These are phyloP conservation scores for Trachelus troglodyta DNA, from an alignment of 2,888 invertebrate species.

Conservation along the genomic window DNA sequence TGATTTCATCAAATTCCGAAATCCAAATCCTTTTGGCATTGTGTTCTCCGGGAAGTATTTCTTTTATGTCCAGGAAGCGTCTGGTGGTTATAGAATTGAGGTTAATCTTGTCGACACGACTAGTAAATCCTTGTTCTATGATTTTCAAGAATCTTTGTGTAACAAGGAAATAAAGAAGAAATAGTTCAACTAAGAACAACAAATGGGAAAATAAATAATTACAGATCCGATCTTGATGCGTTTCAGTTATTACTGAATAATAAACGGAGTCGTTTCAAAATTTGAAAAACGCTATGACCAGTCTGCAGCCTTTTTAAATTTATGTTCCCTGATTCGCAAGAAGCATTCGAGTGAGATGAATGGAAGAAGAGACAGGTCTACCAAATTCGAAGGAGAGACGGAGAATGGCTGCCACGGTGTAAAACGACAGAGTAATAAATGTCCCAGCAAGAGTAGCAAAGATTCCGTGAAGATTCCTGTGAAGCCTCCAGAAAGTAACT, in stretches of 20 bases:
- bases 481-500: slow-evolving; percentile 27
- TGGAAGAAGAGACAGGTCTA: slow-evolving; percentile 5
- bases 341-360: not conserved
- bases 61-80: not conserved
- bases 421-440: slow-evolving; percentile 1
- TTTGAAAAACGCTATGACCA: not conserved
- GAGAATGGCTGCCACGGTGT: not conserved
- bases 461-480: slow-evolving; percentile 20
- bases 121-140: not conserved
- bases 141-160: not conserved
- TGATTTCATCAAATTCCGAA: not conserved
- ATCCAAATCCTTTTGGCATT: not conserved
- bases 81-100: not conserved
- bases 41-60: not conserved
- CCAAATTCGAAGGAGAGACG: slow-evolving; percentile 15
- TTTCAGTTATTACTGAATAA: not conserved
- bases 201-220: not conserved
- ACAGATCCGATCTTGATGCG: not conserved
- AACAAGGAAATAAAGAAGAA: not conserved
- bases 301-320: not conserved
- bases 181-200: not conserved
- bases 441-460: slow-evolving; percentile 7
- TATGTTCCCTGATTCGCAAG: not conserved
- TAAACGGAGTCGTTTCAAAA: not conserved
- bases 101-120: not conserved